Evolutionary conservation across 1,140 invertebrate species (phyloP), one percentile per base, ranked within the genome.

Genomic region (Drosophila miranda): DNA sequence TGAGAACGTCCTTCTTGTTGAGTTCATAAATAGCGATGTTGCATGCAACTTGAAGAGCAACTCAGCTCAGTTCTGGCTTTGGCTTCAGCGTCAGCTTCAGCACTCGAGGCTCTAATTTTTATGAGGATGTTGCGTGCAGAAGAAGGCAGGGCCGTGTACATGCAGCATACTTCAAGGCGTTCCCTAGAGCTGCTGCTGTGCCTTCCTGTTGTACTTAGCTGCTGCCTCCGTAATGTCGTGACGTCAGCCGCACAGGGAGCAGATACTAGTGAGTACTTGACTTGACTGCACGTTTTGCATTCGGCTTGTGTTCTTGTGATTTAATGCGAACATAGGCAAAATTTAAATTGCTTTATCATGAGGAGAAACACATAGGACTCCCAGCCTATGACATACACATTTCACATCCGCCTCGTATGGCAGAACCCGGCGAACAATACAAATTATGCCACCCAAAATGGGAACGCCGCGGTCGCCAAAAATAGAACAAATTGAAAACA

Each of bases 11-110:
- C 72, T 53, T 49, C 64, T 78, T 50, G 82, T 77, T 66, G 77
- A 78, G 82, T 87, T 84, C 81, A 84, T 84, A 84, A 84, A 84
- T 84, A 84, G 81, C 81, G 75, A 70, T 84, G 81, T 84, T 84
- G 81, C 81, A 84, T 84, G 81, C 81, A 84, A 86, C 77, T 77
- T 68, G 51, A 63, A 73, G 68, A 52, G 70, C 51, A 21, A 57
- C 60, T 21, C 58, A 42, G 58, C 58, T 50, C 55, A 38, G 51
- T 56, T 52, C 30, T 59, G 64, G 54, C 34, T 67, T 16, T 54
- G 58, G 38, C 60, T 59, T 58, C 57, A 14, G 38, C 41, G 8
- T 38, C 34, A 38, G 34, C 34, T 38, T 38, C 41, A 30, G 50
- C 49, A 30, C 50, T 53, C 26, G 58, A 62, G 73, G 69, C 67